These are phyloP conservation scores for Ectobius pallidus DNA, from an alignment of 2,888 invertebrate species.

Conservation along the genomic window DNA sequence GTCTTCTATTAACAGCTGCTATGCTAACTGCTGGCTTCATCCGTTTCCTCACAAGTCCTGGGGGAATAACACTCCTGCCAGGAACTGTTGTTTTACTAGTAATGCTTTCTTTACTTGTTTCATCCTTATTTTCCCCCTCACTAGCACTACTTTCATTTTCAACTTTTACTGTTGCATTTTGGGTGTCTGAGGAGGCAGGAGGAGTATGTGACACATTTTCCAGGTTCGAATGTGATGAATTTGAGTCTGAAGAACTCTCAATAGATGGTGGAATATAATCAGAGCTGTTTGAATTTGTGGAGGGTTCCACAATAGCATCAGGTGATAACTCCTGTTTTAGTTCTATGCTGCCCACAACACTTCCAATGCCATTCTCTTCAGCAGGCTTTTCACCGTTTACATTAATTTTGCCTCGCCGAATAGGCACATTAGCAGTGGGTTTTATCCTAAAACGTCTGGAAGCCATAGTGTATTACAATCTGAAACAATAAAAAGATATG, in stretches of 20 bases:
- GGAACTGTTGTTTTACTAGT: not conserved
- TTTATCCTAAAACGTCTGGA: constrained; percentile 13
- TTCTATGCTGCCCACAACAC: not conserved
- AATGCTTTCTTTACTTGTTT: not conserved
- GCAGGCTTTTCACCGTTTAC: not conserved
- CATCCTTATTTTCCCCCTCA: not conserved
- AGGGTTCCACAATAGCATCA: not conserved
- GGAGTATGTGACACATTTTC: not conserved
- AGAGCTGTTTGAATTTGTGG: not conserved
- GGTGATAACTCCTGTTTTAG: not conserved
- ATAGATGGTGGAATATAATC: not conserved
- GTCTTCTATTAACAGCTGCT: constrained; percentile 10
- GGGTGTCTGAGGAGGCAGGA: not conserved
- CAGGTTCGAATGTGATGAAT: not conserved
- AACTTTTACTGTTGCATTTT: not conserved
- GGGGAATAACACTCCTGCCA: not conserved
- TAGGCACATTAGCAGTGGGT: constrained; percentile 18
- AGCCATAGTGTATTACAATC: constrained; percentile 1
- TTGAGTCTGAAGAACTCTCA: not conserved
- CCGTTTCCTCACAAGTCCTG: constrained; percentile 16
- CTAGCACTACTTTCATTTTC: not conserved
- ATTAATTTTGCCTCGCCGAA: not conserved
- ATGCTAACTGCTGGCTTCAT: constrained; percentile 33
- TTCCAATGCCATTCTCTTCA: not conserved
- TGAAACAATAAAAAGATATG: too few species aligned